phyloP scores from a whole-genome alignment of 2,888 invertebrate species.

The Drosophila borealis region DNA sequence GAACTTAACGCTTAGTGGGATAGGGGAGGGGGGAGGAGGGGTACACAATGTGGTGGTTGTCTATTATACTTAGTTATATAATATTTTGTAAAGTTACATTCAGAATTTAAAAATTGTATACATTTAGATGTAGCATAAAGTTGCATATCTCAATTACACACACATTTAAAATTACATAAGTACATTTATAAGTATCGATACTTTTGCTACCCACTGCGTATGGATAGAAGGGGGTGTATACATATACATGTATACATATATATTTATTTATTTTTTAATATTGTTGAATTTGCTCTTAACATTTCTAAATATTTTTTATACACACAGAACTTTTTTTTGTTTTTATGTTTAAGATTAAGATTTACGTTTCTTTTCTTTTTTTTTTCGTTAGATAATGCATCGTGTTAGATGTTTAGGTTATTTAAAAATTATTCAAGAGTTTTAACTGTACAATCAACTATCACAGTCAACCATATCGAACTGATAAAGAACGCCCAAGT shows the following conservation, averaged over 20 bases:
- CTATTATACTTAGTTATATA: slow-evolving; percentile 43
- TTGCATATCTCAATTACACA: slow-evolving; percentile 65
- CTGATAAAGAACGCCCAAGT: slow-evolving; percentile 45
- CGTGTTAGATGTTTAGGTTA: slow-evolving; percentile 41
- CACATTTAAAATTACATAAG: slow-evolving; percentile 70
- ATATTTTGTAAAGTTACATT: slow-evolving; percentile 66
- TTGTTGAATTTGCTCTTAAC: slow-evolving; percentile 64
- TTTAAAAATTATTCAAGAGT: slow-evolving; percentile 73
- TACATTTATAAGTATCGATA: slow-evolving; percentile 56
- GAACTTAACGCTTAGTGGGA: slow-evolving; percentile 67
- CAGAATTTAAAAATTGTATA: slow-evolving; percentile 78
- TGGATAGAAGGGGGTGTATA: slow-evolving; percentile 2
- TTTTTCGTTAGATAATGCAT: slow-evolving; percentile 33
- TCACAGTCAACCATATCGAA: slow-evolving; percentile 84
- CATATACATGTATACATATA: slow-evolving; percentile 1
- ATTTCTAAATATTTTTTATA: slow-evolving; percentile 54
- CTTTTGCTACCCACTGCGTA: background rate
- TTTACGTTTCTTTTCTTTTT: slow-evolving; percentile 11
- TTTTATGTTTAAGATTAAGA: slow-evolving; percentile 1
- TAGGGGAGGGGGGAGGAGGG: slow-evolving; percentile 26
- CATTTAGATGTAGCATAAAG: slow-evolving; percentile 71
- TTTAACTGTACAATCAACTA: slow-evolving; percentile 84
- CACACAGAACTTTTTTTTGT: slow-evolving; percentile 50
- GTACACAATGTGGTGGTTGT: slow-evolving; percentile 64
- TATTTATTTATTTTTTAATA: slow-evolving; percentile 19